Percentiles rank a stretch among this genome's conserved stretches.
Evolutionary conservation across 2,113 vertebrate genomes (phyloP).

Genomic region (Seriola quinqueradiata): DNA sequence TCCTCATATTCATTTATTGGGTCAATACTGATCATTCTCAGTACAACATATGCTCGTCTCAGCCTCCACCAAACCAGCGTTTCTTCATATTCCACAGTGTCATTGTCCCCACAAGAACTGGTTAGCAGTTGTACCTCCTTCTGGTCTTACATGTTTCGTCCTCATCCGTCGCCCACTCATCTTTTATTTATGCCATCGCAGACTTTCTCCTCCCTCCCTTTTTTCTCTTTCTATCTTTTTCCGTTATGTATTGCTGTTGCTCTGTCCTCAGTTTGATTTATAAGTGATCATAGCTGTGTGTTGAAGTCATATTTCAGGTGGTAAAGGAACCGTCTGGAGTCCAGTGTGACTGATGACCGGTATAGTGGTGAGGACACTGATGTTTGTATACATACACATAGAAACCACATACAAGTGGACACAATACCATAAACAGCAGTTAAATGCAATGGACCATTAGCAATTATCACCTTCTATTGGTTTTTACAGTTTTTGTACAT

Average conservation of each 20-base stretch:
- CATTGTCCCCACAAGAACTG: constrained; percentile 1
- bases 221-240: constrained; percentile 1
- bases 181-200: constrained; percentile 25
- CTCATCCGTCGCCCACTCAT: constrained; percentile 26
- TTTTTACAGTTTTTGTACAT: not conserved
- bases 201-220: not conserved
- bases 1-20: not conserved
- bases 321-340: constrained; percentile 57
- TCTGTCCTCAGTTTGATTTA: constrained; percentile 58
- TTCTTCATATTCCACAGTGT: not conserved
- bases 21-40: not conserved
- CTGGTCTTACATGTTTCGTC: not conserved
- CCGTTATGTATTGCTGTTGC: not conserved
- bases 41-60: not conserved
- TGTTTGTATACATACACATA: constrained; percentile 23
- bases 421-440: not conserved
- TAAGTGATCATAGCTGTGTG: constrained; percentile 40
- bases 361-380: constrained; percentile 8
- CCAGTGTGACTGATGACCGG: constrained; percentile 29
- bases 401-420: not conserved
- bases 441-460: too few relatives aligned
- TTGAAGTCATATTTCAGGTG: constrained; percentile 50
- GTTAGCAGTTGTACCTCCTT: not conserved
- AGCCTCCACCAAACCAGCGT: not conserved
- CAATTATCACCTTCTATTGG: not conserved